Conservation (phyloP, 2,888 invertebrate genomes). For the Leptinotarsa tumamoca region DNA sequence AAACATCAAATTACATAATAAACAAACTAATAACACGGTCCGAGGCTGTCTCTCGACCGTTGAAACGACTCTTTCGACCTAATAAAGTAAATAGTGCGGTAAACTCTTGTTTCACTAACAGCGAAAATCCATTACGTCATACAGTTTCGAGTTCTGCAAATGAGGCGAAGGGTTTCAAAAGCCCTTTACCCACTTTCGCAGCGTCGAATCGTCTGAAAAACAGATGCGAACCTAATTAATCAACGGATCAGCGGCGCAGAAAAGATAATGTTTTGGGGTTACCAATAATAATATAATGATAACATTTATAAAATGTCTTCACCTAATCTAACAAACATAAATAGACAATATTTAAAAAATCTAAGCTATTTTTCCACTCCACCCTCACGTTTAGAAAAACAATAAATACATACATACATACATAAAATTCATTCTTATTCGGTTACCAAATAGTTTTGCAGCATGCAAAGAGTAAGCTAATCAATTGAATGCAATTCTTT, state of each 20-base stretch:
- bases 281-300: too few relatives aligned
- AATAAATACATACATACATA: too few relatives aligned
- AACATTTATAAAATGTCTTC: too few relatives aligned
- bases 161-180: slow-evolving; percentile 15
- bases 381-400: too few relatives aligned
- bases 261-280: not conserved
- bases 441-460: too few relatives aligned
- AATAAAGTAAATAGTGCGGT: slow-evolving; percentile 41
- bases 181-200: slow-evolving; percentile 29
- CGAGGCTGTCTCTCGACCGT: slow-evolving; percentile 25
- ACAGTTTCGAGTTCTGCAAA: slow-evolving; percentile 17
- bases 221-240: slow-evolving; percentile 18
- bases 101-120: slow-evolving; percentile 34
- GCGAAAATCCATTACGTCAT: slow-evolving; percentile 37
- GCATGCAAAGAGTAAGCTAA: too few relatives aligned
- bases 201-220: slow-evolving; percentile 13
- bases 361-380: too few relatives aligned
- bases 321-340: too few relatives aligned
- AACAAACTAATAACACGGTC: slow-evolving; percentile 39
- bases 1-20: slow-evolving; percentile 33
- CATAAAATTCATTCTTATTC: too few relatives aligned
- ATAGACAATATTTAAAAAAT: too few relatives aligned
- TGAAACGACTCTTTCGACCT: slow-evolving; percentile 37
- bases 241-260: slow-evolving; percentile 6
- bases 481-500: too few relatives aligned